These are phyloP conservation scores for Astatoreochromis straeleni DNA, from an alignment of 2,113 vertebrate species.

Conservation along the genomic window DNA sequence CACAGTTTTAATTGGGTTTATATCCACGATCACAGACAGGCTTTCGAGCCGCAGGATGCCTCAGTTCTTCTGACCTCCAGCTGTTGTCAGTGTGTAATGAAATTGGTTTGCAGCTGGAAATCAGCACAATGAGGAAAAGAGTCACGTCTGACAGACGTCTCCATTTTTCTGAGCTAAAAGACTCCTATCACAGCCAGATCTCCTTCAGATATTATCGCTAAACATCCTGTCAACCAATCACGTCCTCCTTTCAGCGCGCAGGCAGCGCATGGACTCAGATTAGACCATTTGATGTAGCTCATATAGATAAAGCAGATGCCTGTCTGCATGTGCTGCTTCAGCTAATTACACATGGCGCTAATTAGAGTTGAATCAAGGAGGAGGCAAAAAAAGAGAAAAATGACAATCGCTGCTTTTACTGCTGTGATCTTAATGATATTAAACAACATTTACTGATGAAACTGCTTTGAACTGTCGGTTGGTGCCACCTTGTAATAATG, in stretches of 20 bases:
- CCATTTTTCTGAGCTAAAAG: background rate
- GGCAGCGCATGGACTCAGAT: background rate
- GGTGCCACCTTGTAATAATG: background rate
- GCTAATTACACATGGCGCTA: background rate
- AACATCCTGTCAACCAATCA: background rate
- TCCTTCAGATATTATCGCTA: background rate
- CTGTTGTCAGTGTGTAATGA: background rate
- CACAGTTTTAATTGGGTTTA: background rate
- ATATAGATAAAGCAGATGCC: background rate
- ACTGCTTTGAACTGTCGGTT: background rate
- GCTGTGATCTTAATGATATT: background rate
- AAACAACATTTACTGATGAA: background rate
- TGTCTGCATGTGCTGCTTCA: background rate
- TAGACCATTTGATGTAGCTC: background rate
- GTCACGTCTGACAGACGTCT: background rate
- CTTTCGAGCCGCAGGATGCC: background rate
- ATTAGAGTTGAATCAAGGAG: background rate
- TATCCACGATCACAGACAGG: background rate
- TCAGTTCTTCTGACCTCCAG: background rate
- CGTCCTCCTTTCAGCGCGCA: background rate
- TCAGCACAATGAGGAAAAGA: background rate
- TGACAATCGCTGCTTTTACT: background rate
- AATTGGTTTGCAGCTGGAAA: background rate
- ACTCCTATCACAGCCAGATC: background rate
- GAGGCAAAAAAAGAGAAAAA: background rate